Base-by-base conservation (phyloP, 2,888 invertebrate species). In the Cistogaster globosa region DNA sequence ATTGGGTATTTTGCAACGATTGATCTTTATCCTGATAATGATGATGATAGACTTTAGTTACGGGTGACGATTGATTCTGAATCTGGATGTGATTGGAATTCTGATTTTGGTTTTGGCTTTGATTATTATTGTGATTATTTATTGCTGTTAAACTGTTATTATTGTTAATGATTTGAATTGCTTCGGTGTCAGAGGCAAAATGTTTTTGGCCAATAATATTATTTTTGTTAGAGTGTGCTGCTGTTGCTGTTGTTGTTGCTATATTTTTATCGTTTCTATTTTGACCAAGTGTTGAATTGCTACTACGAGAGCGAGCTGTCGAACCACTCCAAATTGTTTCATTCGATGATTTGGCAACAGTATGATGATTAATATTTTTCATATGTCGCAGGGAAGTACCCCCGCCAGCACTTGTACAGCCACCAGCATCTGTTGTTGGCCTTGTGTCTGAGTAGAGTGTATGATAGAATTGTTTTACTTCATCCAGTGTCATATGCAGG, bases 401-500 rank as follows among this genome's bases (percentile, higher is more conserved):
- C 2, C 2, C 32, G 8, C 32, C 6, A 32, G 32, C 84, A 48
- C 4, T 53, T 16, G 55, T 58, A 8, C 55, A 71, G 0, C 48
- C 84, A 38, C 42, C 69, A 9, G 42, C 57, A 14, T 42, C 95
- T 95, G 63, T 95, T 95, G 91, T 95, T 95, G 55, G 84, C 84
- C 53, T 88, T 45, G 88, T 86, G 57, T 91, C 91, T 48, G 96
- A 96, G 91, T 97, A 97, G 58, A 97, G 93, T 9, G 96, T 96
- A 87, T 97, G 96, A 89, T 97, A 94, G 91, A 97, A 97, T 89
- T 96, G 96, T 86, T 97, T 94, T 90, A 97, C 97, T 93, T 97
- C 97, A 88, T 96, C 96, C 79, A 97, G 93, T 12, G 97, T 97
- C 95, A 97, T 96, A 91, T 97, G 97, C 86, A 97, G 94, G 2